Conservation (phyloP, 2,113 vertebrate species). For the Nothobranchius kuhntae region DNA sequence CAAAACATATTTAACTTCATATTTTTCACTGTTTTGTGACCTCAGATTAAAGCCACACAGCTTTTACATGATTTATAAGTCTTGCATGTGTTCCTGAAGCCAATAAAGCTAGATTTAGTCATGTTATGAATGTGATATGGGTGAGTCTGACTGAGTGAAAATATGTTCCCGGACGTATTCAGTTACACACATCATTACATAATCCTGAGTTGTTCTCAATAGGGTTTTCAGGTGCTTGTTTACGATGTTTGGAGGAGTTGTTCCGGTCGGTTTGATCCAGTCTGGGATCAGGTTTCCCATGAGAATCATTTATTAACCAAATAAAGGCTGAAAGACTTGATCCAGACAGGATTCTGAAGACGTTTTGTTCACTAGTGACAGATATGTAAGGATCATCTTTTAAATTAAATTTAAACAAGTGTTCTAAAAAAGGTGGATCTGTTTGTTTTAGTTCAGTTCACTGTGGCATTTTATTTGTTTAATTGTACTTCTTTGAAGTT, state of each 20-base stretch:
- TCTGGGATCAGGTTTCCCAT: conserved; percentile 60
- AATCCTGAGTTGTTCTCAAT: conserved; percentile 65
- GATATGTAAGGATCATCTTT: too few relatives aligned
- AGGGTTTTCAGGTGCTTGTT: conserved; percentile 65
- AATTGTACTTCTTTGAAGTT: too few relatives aligned
- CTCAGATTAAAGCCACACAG: not conserved
- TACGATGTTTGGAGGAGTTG: conserved; percentile 57
- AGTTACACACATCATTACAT: conserved; percentile 65
- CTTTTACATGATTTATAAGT: conserved; percentile 11
- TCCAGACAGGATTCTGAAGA: too few relatives aligned
- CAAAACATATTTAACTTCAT: not conserved
- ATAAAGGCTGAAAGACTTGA: too few relatives aligned
- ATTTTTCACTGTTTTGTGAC: not conserved
- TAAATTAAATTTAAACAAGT: too few relatives aligned
- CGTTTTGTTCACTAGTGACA: too few relatives aligned
- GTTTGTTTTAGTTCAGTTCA: too few relatives aligned
- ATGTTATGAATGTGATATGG: conserved; percentile 49
- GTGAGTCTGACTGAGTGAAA: conserved; percentile 50
- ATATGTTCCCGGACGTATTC: conserved; percentile 60
- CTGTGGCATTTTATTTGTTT: too few relatives aligned
- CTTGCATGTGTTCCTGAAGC: conserved; percentile 7
- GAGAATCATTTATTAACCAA: conserved; percentile 11
- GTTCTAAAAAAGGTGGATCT: too few relatives aligned
- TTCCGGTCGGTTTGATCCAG: conserved; percentile 64
- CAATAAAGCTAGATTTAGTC: conserved; percentile 34